Base-by-base conservation (phyloP, 2,888 invertebrate species). In the Himalopsyche anomala region DNA sequence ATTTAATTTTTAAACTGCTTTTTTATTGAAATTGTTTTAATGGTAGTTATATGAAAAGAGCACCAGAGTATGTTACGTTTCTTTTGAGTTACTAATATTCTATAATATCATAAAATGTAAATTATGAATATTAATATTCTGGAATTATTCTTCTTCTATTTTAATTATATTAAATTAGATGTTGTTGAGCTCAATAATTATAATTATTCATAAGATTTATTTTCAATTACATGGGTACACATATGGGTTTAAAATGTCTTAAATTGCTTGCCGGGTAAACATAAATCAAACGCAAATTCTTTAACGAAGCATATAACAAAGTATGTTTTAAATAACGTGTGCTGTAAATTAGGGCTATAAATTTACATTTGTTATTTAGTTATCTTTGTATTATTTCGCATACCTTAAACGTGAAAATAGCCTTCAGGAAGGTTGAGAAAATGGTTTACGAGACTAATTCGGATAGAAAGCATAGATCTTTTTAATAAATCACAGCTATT, bases 281-380 rank as follows among this genome's bases (percentile, higher is more conserved):
- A 74, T 74, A 74, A 74, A 74, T 74, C 74, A 74, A 74, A 74
- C 12, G 74, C 74, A 74, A 74, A 74, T 74, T 74, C 9, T 74
- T 15, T 74, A 74, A 38, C 74, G 36, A 74, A 74, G 74, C 38
- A 74, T 74, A 74, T 15, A 74, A 36, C 38, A 74, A 28, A 28
- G 36, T 74, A 11, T 38, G 74, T 74, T 74, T 74, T 74, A 74
- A 74, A 38, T 74, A 74, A 38, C 74, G 74, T 74, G 74, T 38
- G 74, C 15, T 74, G 4, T 38, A 74, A 74, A 74, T 74, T 74
- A 38, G 5, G 36, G 38, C 36, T 12, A 74, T 74, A 74, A 74
- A 74, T 74, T 74, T 74, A 38, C 9, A 74, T 74, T 74, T 36
- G 74, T 74, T 74, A 74, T 74, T 74, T 74, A 74, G 36, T 74